Percentiles rank a stretch among this genome's conserved stretches.
phyloP scores from a whole-genome alignment of 2,113 vertebrate genomes.

The Chelonoidis abingdonii region DNA sequence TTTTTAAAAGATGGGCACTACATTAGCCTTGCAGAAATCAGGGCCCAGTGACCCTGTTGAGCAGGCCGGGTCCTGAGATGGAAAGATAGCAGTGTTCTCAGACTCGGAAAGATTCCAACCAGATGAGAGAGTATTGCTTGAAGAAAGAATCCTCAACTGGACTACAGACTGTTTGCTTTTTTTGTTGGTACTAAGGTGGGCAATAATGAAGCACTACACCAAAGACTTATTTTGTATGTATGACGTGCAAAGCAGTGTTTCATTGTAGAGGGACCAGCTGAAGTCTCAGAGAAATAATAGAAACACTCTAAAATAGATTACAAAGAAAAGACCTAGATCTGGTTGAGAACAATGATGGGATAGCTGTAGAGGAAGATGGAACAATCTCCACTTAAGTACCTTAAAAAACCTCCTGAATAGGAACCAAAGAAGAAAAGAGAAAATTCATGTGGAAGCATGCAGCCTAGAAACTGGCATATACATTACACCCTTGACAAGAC shows the following conservation, averaged over 20 bases:
- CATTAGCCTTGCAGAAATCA: neutral
- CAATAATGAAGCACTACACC: neutral
- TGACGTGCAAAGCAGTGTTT: neutral
- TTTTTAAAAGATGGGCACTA: too few relatives aligned
- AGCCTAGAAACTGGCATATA: neutral
- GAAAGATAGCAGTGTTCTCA: neutral
- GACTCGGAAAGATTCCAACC: neutral
- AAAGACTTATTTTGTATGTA: neutral
- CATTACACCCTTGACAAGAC: neutral
- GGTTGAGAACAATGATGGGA: neutral
- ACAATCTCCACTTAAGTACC: neutral
- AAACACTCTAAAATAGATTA: neutral
- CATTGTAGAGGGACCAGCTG: neutral
- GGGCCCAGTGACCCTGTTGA: neutral
- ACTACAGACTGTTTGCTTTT: neutral
- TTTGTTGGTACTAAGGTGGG: neutral
- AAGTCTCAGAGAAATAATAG: neutral
- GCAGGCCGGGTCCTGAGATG: neutral
- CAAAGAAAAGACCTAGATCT: neutral
- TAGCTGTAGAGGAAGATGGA: neutral
- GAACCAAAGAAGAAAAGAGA: neutral
- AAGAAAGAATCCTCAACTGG: neutral
- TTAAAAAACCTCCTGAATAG: neutral
- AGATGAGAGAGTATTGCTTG: neutral
- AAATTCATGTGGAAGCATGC: neutral